These are phyloP conservation scores for Sinonovacula constricta DNA, from an alignment of 1,140 invertebrate genomes.

Conservation along the genomic window DNA sequence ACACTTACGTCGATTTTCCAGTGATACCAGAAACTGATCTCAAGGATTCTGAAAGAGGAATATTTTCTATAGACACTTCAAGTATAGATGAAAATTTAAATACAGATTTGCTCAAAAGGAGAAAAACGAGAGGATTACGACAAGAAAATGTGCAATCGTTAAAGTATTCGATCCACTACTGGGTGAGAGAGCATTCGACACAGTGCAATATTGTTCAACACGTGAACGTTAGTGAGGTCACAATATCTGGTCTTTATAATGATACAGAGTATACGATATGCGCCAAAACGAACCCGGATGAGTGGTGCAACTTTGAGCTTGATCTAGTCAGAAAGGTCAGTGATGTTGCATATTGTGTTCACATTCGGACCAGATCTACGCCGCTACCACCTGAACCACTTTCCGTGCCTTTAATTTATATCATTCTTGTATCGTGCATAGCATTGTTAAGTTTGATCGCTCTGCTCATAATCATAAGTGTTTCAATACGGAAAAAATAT, in stretches of 20 bases:
- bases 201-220: constrained; percentile 37
- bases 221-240: constrained; percentile 4
- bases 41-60: neutral
- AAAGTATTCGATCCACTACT: constrained; percentile 11
- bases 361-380: constrained; percentile 6
- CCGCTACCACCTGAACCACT: neutral
- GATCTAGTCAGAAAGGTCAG: constrained; percentile 14
- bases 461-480: neutral
- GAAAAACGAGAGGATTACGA: neutral
- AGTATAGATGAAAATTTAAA: neutral
- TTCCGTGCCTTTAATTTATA: neutral
- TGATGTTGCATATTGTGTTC: neutral
- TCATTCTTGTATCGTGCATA: constrained; percentile 4
- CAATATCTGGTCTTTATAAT: constrained; percentile 6
- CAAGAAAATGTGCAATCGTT: neutral
- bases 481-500: constrained; percentile 24
- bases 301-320: constrained; percentile 32
- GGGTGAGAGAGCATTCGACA: neutral
- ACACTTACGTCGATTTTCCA: neutral
- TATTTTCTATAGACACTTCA: neutral
- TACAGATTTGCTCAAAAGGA: neutral
- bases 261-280: constrained; percentile 22
- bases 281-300: constrained; percentile 5
- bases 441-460: neutral
- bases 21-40: neutral